These are phyloP conservation scores for Periophthalmus modestus DNA, from an alignment of 2,113 vertebrate species.

Conservation along the genomic window DNA sequence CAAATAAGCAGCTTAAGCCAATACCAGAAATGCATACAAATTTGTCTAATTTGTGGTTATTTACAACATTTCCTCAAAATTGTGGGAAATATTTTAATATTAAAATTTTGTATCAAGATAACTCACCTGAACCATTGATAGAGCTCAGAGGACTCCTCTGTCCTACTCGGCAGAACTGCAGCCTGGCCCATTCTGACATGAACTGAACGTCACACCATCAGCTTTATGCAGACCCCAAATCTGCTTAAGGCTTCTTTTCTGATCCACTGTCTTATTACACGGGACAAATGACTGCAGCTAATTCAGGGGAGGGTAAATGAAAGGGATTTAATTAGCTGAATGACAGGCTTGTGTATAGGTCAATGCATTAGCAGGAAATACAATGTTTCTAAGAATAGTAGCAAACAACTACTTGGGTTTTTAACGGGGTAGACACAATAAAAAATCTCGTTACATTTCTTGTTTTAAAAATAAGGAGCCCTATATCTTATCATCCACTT, in stretches of 20 bases:
- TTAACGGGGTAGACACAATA: too few relatives aligned
- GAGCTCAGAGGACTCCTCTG: slow-evolving; percentile 68
- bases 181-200: slow-evolving; percentile 71
- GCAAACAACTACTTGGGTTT: too few relatives aligned
- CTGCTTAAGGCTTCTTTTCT: slow-evolving; percentile 61
- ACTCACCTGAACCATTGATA: slow-evolving; percentile 74
- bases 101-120: neutral
- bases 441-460: too few relatives aligned
- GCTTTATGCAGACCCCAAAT: slow-evolving; percentile 63
- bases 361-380: too few relatives aligned
- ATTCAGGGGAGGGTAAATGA: slow-evolving; percentile 30
- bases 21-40: too few relatives aligned
- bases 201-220: slow-evolving; percentile 26
- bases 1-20: too few relatives aligned
- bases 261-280: slow-evolving; percentile 52
- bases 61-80: too few relatives aligned
- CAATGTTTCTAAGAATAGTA: too few relatives aligned
- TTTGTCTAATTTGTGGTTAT: too few relatives aligned
- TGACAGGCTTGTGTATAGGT: neutral
- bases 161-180: slow-evolving; percentile 57
- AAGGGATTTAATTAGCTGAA: slow-evolving; percentile 65
- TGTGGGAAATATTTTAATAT: too few relatives aligned
- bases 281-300: slow-evolving; percentile 72
- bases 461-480: too few relatives aligned
- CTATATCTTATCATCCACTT: too few relatives aligned